Evolutionary conservation across 2,113 vertebrate species (phyloP), one percentile per base, ranked within the genome.

Genomic region (Elephas maximus): DNA sequence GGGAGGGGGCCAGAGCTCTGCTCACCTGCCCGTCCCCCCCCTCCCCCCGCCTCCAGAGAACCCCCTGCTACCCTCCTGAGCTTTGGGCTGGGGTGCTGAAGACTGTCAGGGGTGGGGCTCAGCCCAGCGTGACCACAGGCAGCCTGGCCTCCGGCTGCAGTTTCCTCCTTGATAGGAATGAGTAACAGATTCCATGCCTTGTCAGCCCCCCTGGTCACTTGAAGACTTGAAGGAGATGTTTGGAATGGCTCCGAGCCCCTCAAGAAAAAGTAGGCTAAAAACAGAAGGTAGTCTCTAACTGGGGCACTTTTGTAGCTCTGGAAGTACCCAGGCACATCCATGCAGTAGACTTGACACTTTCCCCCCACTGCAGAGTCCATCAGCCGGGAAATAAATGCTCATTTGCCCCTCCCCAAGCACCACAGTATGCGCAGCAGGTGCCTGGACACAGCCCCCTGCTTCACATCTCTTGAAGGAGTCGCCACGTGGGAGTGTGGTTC

Each of bases 161-260:
- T 33, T 73, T 65, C 78, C 63, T 63, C 15, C n/a, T 28, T 5
- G 5, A 44, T n/a, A 45, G 82, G 74, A 23, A 45, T 44, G 71
- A 88, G 65, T 48, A 8, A 37, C 48, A n/a, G 67, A 74, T 41
- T 0, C 63, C 21, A 1, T 23, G 51, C 77, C 24, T 71, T 23
- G 41, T 80, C 62, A 84, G 79, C 28, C 30, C 80, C 18, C 77
- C 26, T 23, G 51, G 71, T 74, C 5, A 14, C 71, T 92, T 76
- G 33, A 74, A 86, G 80, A 28, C n/a, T 26, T 33, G 41, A 74
- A 41, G 57, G n/a, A 20, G 41, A 41, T 53, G 1, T 84, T 73
- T 96, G 93, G 44, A 77, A 67, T 53, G 74, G 21, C 63, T 83
- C 44, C n/a, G 33, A 62, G 20, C 41, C 33, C 76, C 93, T 90